Percentiles rank a stretch among this genome's conserved stretches.
These are phyloP conservation scores for Brachionus sp. DNA, from an alignment of 1,140 invertebrate genomes.

Conservation along the genomic window DNA sequence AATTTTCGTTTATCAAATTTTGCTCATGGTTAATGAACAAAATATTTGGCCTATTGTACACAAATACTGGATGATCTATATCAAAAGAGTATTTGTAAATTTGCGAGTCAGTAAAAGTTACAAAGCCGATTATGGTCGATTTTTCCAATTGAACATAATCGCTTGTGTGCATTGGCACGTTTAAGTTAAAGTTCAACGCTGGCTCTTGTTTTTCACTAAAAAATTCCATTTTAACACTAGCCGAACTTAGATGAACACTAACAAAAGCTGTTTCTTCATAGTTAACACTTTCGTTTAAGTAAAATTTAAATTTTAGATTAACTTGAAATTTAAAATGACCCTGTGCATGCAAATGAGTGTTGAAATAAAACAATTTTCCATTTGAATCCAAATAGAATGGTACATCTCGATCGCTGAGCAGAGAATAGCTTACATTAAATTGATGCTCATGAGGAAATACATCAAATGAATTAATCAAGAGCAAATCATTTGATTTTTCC, in stretches of 20 bases:
- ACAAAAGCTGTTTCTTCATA: background rate
- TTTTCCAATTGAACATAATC: background rate
- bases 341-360: background rate
- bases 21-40: background rate
- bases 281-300: background rate
- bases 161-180: background rate
- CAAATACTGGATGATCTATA: background rate
- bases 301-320: background rate
- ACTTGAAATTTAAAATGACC: background rate
- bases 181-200: background rate
- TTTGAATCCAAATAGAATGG: conserved; percentile 3
- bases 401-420: background rate
- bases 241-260: background rate
- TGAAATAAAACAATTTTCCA: conserved; percentile 2
- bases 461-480: background rate
- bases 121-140: background rate
- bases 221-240: background rate
- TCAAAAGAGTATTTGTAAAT: background rate
- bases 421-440: conserved; percentile 1
- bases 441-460: background rate
- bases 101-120: background rate
- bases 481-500: background rate
- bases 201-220: background rate
- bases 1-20: conserved; percentile 15
- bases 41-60: background rate